These are phyloP conservation scores for Hedya salicella DNA, from an alignment of 2,888 invertebrate genomes.

Conservation along the genomic window DNA sequence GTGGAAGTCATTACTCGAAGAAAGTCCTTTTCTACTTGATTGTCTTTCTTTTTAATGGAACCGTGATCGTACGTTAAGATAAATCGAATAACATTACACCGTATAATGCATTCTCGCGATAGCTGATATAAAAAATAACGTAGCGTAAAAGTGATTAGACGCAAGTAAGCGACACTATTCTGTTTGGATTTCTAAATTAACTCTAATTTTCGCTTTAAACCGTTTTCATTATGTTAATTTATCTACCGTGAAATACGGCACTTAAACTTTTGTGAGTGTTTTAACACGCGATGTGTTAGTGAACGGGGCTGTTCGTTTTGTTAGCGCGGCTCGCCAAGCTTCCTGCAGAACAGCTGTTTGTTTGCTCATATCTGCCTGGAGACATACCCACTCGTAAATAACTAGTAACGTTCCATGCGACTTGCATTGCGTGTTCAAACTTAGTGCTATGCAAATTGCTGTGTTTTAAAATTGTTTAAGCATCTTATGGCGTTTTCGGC, in stretches of 20 bases:
- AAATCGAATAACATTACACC: conserved; percentile 40
- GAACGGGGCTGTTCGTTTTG: conserved; percentile 37
- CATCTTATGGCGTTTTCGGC: conserved; percentile 23
- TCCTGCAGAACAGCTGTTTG: conserved; percentile 36
- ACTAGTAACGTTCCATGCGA: conserved; percentile 32
- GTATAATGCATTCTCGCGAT: conserved; percentile 37
- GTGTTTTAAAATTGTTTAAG: conserved; percentile 33
- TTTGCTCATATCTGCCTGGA: conserved; percentile 43
- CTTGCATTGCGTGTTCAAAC: conserved; percentile 40
- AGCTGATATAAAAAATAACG: conserved; percentile 24
- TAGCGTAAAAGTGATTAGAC: conserved; percentile 14
- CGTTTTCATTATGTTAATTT: conserved; percentile 15
- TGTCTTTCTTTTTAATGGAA: conserved; percentile 41
- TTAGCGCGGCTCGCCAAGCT: conserved; percentile 32
- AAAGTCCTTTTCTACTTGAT: conserved; percentile 44
- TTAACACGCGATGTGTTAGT: conserved; percentile 39
- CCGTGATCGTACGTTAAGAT: conserved; percentile 39
- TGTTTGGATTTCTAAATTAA: not conserved
- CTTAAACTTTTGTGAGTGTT: conserved; percentile 20
- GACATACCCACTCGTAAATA: conserved; percentile 41
- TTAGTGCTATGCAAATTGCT: conserved; percentile 28
- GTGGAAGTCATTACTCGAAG: conserved; percentile 41
- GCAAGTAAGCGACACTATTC: not conserved
- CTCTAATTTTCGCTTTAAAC: conserved; percentile 7
- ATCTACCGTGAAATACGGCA: conserved; percentile 24